A percentile compares a stretch with the other conserved stretches of the same genome.
Evolutionary conservation across 2,113 vertebrate genomes (phyloP).

Genomic region (Dunckerocampus dactyliophorus): DNA sequence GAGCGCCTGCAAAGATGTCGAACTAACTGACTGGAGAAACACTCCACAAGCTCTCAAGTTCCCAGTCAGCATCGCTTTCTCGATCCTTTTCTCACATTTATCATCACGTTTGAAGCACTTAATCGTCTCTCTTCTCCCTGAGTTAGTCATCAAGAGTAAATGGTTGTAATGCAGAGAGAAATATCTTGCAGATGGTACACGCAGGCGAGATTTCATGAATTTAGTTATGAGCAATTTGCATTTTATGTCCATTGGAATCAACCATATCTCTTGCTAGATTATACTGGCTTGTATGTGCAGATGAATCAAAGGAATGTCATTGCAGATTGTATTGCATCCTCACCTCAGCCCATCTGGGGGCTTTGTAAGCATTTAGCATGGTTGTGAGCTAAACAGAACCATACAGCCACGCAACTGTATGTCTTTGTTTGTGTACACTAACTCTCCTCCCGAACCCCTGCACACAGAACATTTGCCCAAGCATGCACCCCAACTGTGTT

Average conservation of each 20-base stretch:
- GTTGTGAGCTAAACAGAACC: too few relatives aligned
- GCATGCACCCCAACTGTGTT: too few relatives aligned
- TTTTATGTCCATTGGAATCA: background rate
- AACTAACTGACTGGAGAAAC: conserved; percentile 39
- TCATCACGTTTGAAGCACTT: conserved; percentile 40
- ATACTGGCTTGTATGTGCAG: background rate
- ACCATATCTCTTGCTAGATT: background rate
- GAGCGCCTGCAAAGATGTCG: conserved; percentile 19
- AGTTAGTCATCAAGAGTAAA: conserved; percentile 53
- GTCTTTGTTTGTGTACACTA: too few relatives aligned
- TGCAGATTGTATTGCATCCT: background rate
- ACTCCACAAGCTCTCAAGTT: conserved; percentile 28
- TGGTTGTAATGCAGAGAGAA: conserved; percentile 30
- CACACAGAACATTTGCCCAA: too few relatives aligned
- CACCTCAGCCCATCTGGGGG: background rate
- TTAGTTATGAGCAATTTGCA: background rate
- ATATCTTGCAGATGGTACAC: conserved; percentile 4
- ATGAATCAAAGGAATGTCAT: background rate
- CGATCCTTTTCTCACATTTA: conserved; percentile 31
- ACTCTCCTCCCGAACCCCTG: too few relatives aligned
- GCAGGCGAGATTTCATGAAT: background rate
- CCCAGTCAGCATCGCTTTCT: conserved; percentile 32
- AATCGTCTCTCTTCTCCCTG: conserved; percentile 42
- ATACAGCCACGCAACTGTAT: too few relatives aligned
- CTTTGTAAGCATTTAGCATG: too few relatives aligned